Conservation (phyloP, 1,140 invertebrate species). For the Bombus breviceps region DNA sequence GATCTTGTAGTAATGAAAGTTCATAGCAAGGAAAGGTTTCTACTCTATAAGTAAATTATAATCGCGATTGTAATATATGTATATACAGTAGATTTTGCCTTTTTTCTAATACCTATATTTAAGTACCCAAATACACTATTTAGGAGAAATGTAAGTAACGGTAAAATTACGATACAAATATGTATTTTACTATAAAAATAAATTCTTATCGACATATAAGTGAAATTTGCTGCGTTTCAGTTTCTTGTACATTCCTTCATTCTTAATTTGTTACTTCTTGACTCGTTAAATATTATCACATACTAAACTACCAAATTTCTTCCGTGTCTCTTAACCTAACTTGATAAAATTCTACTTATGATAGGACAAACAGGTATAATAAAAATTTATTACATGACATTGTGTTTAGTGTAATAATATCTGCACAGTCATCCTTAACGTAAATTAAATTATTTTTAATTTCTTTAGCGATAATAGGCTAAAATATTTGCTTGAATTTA, state of each 20-base stretch:
- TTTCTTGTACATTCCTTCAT: slow-evolving; percentile 11
- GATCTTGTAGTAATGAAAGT: neutral
- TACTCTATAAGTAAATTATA: neutral
- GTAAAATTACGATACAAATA: neutral
- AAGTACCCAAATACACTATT: neutral
- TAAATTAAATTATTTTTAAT: slow-evolving; percentile 10
- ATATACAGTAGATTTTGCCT: neutral
- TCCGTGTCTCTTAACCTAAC: slow-evolving; percentile 39
- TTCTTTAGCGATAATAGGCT: neutral
- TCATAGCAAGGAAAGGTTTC: neutral
- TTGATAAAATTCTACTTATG: slow-evolving; percentile 27
- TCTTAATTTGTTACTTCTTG: slow-evolving; percentile 31
- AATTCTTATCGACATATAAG: slow-evolving; percentile 12
- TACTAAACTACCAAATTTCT: slow-evolving; percentile 29
- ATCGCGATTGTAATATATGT: neutral
- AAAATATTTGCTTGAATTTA: slow-evolving; percentile 12
- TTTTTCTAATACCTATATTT: neutral
- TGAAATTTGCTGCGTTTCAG: slow-evolving; percentile 41
- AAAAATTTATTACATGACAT: neutral
- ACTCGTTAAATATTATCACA: neutral
- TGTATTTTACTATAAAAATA: slow-evolving; percentile 10
- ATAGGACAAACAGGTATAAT: slow-evolving; percentile 37
- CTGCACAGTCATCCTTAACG: slow-evolving; percentile 49
- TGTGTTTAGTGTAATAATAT: neutral
- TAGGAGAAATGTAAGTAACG: slow-evolving; percentile 39